Evolutionary conservation across 2,797 vertebrate genomes (phyloP), one percentile per base, ranked within the genome.

Genomic region (Anabacerthia variegaticeps): DNA sequence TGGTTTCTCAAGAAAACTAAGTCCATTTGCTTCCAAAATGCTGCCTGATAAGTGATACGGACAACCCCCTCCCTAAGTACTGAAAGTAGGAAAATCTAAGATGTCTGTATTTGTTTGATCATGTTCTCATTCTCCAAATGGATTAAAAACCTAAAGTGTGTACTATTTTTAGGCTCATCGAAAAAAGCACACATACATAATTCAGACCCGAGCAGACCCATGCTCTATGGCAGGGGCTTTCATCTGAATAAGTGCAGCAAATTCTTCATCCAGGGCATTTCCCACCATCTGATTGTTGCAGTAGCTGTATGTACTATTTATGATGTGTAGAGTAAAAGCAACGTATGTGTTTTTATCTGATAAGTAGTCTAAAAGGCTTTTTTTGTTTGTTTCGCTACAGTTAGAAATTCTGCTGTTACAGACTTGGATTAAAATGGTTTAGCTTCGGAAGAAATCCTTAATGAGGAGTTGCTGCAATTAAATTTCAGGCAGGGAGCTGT

Each of bases 151-250:
- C 84, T 55, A 65, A 77, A 85, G 75, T 1, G 1, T 37, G 58
- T 34, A 21, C 91, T 95, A 89, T 93, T 94, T 96, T 96, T 95
- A 89, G 92, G 58, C 34, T 89, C 59, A 66, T 85, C 36, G 54
- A 75, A 95, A 88, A 89, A 83, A 67, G 54, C 68, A 77, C 58
- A 7, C 78, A 75, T 96, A 27, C 76, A 78, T 96, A 96, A 97
- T 95, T 96, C 92, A 92, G 73, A 58, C 16, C 12, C n/a, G 65
- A 74, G 44, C 7, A 58, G 67, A 87, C 41, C 41, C 11, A 12
- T 74, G 78, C 58, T 80, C 81, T 52, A 2, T 71, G 46, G n/a
- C 41, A 72, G 62, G 74, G 55, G 43, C 58, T 91, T 86, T 92
- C 37, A 75, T 49, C 62, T 85, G 54, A 85, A 16, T 87, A 39